Conservation (phyloP, 2,888 invertebrate species). For the Amphipoea oculea region DNA sequence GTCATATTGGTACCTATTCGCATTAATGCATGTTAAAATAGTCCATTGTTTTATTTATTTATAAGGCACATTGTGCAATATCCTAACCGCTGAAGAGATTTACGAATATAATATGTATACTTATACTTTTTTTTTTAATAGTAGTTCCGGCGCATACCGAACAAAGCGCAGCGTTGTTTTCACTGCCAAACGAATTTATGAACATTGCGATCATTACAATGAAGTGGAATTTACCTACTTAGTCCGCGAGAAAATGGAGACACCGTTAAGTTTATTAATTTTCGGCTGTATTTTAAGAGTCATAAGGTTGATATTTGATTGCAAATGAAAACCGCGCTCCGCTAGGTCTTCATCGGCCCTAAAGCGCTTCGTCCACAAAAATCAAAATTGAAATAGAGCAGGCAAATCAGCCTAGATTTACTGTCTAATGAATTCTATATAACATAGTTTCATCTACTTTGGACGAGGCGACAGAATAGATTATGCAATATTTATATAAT, state of each 20-base stretch:
- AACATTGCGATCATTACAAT: neutral
- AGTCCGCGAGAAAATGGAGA: neutral
- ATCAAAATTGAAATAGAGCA: neutral
- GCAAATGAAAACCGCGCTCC: neutral
- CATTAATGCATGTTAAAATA: conserved; percentile 21
- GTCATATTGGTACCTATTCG: conserved; percentile 17
- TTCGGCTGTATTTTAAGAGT: neutral
- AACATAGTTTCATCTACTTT: neutral
- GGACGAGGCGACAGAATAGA: neutral
- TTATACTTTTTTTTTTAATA: conserved; percentile 3
- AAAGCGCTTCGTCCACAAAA: neutral
- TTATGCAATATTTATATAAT: neutral
- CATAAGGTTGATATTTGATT: conserved; percentile 13
- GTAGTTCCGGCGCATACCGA: neutral
- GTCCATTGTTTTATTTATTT: conserved; percentile 16
- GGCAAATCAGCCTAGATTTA: neutral
- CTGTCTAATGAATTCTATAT: neutral
- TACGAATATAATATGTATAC: neutral
- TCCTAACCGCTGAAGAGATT: conserved; percentile 6
- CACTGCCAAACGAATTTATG: conserved; percentile 8
- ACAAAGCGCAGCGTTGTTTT: neutral
- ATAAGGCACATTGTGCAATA: conserved; percentile 18
- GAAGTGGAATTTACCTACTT: neutral
- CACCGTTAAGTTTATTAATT: neutral
- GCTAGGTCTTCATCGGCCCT: neutral